A percentile compares a stretch with the other conserved stretches of the same genome.
phyloP scores from a whole-genome alignment of 2,797 vertebrate genomes.

The Pangasius sanitwongsei region DNA sequence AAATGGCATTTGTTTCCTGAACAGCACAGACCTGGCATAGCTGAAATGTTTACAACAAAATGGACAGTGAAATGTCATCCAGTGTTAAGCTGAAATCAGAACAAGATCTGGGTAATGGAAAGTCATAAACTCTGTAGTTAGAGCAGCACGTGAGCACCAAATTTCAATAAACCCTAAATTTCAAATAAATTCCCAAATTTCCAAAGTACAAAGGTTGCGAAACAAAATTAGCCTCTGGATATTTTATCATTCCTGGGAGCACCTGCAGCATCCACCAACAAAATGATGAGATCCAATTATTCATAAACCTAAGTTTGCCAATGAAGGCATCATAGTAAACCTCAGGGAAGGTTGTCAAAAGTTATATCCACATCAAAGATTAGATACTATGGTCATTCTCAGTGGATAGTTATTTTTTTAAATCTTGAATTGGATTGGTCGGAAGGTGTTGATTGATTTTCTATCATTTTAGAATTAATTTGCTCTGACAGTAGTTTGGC shows the following conservation, averaged over 20 bases:
- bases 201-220: slow-evolving; percentile 5
- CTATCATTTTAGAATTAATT: neutral
- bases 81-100: neutral
- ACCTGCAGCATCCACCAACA: neutral
- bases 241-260: neutral
- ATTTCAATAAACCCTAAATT: neutral
- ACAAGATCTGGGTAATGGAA: neutral
- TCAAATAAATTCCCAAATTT: neutral
- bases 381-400: neutral
- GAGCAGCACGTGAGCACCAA: neutral
- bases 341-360: neutral
- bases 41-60: neutral
- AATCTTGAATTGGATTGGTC: neutral
- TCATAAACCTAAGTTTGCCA: neutral
- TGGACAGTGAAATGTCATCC: neutral
- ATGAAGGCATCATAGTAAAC: neutral
- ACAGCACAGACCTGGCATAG: neutral
- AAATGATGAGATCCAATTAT: neutral
- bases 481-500: neutral
- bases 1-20: neutral
- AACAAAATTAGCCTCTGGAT: neutral
- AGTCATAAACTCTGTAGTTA: neutral
- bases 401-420: neutral
- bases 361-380: neutral
- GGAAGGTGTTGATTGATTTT: neutral